phyloP scores from a whole-genome alignment of 2,797 vertebrate genomes.

The Perodicticus potto region DNA sequence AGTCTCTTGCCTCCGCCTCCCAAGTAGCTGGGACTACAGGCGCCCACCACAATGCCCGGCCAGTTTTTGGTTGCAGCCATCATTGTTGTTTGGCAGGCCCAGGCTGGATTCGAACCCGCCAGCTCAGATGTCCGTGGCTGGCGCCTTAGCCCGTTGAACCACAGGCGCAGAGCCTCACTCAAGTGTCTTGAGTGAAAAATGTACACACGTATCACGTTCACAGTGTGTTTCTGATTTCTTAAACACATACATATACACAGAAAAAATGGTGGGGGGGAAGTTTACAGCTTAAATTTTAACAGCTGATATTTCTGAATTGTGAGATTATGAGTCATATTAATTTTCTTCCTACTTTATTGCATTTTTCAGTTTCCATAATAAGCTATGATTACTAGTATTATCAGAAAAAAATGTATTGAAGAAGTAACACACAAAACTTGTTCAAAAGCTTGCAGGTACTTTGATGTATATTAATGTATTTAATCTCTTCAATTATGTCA shows the following conservation, averaged over 20 bases:
- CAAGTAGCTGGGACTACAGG: too few relatives aligned
- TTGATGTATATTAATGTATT: not conserved
- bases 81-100: too few relatives aligned
- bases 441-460: not conserved
- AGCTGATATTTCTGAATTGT: not conserved
- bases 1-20: too few relatives aligned
- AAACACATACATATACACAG: not conserved
- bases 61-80: too few relatives aligned
- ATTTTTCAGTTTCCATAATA: conserved; percentile 32
- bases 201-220: not conserved
- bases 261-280: not conserved
- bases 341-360: not conserved
- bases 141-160: too few relatives aligned
- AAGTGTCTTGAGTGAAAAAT: not conserved
- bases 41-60: too few relatives aligned
- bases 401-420: not conserved
- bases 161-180: too few relatives aligned
- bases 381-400: conserved; percentile 16
- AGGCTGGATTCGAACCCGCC: too few relatives aligned
- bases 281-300: not conserved
- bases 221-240: not conserved
- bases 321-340: not conserved
- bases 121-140: too few relatives aligned
- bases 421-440: not conserved
- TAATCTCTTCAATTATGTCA: not conserved